These are phyloP conservation scores for Odocoileus hemionus DNA, from an alignment of 2,113 vertebrate species.

Conservation along the genomic window DNA sequence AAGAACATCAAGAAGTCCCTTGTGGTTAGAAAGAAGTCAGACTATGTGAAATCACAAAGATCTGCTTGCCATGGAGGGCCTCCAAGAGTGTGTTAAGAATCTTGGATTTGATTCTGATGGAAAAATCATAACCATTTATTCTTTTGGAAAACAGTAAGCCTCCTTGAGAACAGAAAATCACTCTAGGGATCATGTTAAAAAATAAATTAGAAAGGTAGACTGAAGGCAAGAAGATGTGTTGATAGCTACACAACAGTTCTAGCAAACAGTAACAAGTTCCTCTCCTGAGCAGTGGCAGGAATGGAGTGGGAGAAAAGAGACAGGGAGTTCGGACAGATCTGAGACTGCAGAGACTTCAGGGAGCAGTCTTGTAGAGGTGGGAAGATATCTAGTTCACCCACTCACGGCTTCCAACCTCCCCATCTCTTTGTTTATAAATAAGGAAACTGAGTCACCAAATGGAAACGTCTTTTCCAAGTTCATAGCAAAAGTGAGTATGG, in stretches of 20 bases:
- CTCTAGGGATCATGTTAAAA: not conserved
- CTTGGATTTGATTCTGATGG: not conserved
- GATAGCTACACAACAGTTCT: not conserved
- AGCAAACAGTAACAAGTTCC: not conserved
- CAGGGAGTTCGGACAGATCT: not conserved
- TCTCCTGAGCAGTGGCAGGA: not conserved
- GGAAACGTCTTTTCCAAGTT: not conserved
- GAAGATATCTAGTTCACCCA: not conserved
- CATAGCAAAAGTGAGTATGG: not conserved
- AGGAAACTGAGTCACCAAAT: not conserved
- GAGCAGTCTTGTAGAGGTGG: not conserved
- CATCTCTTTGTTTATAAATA: not conserved
- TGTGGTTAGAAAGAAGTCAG: not conserved
- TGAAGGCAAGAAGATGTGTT: not conserved
- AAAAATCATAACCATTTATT: conserved; percentile 2
- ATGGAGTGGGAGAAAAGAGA: not conserved
- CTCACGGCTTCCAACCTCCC: not conserved
- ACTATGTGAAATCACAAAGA: not conserved
- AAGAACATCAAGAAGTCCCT: not conserved
- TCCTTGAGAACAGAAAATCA: conserved; percentile 2
- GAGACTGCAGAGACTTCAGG: not conserved
- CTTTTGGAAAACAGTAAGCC: not conserved
- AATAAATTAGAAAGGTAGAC: not conserved
- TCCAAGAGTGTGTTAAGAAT: not conserved
- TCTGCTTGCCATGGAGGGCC: not conserved